Conservation (phyloP, 2,113 vertebrate genomes). For the Ivindomyrus marchei region DNA sequence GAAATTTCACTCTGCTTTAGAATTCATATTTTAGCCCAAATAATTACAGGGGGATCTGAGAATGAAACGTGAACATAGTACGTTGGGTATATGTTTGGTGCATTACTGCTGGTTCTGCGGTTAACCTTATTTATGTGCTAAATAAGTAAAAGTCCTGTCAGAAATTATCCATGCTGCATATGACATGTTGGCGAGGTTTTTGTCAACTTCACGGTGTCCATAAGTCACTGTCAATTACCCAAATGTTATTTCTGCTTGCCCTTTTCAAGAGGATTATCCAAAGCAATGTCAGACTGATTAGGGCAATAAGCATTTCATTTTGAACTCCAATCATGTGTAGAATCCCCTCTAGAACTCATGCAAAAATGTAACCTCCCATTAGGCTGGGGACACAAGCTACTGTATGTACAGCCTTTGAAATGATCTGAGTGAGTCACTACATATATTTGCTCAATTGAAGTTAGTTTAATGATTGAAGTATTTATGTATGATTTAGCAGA, state of each 20-base stretch:
- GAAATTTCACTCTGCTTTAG: not conserved
- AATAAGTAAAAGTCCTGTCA: not conserved
- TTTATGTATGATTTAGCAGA: not conserved
- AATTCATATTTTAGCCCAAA: not conserved
- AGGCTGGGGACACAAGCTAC: not conserved
- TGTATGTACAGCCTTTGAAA: not conserved
- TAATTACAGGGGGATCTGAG: not conserved
- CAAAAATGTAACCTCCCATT: not conserved
- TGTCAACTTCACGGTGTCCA: not conserved
- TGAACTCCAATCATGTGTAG: not conserved
- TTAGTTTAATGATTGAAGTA: not conserved
- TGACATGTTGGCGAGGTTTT: not conserved
- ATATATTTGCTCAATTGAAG: not conserved
- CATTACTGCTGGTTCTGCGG: not conserved
- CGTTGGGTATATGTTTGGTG: not conserved
- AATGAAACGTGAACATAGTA: not conserved
- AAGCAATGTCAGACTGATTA: not conserved
- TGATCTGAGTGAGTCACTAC: not conserved
- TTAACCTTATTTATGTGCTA: not conserved
- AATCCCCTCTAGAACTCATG: not conserved
- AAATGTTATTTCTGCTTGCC: not conserved
- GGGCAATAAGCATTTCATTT: constrained; percentile 10
- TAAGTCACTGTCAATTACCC: constrained; percentile 3
- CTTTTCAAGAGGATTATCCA: not conserved
- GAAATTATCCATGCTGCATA: not conserved